phyloP scores from a whole-genome alignment of 2,888 invertebrate genomes.

The Conus canariensis region DNA sequence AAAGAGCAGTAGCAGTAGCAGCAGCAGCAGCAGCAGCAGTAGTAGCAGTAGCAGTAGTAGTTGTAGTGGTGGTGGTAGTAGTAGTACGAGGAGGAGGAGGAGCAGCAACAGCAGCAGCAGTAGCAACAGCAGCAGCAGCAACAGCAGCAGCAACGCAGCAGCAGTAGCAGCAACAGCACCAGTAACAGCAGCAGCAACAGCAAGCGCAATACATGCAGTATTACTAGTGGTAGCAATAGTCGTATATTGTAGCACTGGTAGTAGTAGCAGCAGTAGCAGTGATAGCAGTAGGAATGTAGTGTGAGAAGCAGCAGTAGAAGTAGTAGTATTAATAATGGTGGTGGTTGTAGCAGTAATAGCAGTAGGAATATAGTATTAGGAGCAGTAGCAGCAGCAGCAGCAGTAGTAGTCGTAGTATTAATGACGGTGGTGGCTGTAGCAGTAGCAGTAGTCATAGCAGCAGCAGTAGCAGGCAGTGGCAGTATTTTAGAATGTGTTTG shows the following conservation, averaged over 20 bases:
- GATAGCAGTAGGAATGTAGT: not conserved
- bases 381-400: not conserved
- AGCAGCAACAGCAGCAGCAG: not conserved
- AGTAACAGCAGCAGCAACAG: not conserved
- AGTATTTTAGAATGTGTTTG: no score
- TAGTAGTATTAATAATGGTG: not conserved
- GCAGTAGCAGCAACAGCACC: not conserved
- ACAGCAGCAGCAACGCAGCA: not conserved
- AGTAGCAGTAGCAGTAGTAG: not conserved
- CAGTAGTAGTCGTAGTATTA: not conserved
- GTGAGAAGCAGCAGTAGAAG: not conserved
- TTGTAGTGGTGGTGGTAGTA: conserved; percentile 6
- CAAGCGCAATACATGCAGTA: not conserved
- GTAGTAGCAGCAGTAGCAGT: not conserved
- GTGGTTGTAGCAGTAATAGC: not conserved
- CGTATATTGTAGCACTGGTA: not conserved
- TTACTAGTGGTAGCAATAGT: conserved; percentile 8
- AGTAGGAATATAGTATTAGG: not conserved
- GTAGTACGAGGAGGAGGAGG: no score
- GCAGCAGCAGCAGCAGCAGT: not conserved
- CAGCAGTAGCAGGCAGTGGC: not conserved
- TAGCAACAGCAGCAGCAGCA: not conserved
- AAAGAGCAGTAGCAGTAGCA: not conserved
- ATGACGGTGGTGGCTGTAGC: not conserved
- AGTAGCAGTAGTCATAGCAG: not conserved